Percentiles rank a stretch among this genome's conserved stretches.
These are phyloP conservation scores for Diadophis punctatus DNA, from an alignment of 2,113 vertebrate species.

Conservation along the genomic window DNA sequence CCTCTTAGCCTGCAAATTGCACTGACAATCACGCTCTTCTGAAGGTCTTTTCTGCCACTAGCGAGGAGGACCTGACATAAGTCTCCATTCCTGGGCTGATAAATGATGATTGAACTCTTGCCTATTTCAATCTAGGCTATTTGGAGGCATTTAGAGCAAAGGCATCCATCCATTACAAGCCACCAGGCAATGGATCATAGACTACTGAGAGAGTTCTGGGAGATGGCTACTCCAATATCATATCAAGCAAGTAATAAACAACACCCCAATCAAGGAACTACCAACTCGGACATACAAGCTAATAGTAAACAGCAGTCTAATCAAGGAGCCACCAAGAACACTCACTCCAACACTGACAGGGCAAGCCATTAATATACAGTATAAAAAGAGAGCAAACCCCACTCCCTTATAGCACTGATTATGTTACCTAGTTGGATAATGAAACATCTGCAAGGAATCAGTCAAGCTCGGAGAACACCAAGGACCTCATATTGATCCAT, in stretches of 20 bases:
- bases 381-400: neutral
- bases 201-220: neutral
- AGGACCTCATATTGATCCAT: neutral
- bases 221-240: neutral
- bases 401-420: neutral
- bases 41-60: slow-evolving; percentile 52
- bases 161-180: neutral
- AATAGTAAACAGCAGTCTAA: neutral
- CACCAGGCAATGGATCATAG: neutral
- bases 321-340: neutral
- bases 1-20: slow-evolving; percentile 48
- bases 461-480: neutral
- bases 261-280: neutral
- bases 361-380: neutral
- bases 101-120: slow-evolving; percentile 38
- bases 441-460: neutral
- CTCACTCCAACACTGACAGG: neutral
- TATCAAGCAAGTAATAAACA: neutral
- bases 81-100: slow-evolving; percentile 36
- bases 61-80: slow-evolving; percentile 40
- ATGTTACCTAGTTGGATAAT: neutral
- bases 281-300: neutral
- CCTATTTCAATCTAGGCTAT: slow-evolving; percentile 7
- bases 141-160: slow-evolving; percentile 12
- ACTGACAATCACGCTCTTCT: slow-evolving; percentile 49